A percentile compares a stretch with the other conserved stretches of the same genome.
Conservation (phyloP, 2,888 invertebrate genomes). For the Amblyteles armatorius region DNA sequence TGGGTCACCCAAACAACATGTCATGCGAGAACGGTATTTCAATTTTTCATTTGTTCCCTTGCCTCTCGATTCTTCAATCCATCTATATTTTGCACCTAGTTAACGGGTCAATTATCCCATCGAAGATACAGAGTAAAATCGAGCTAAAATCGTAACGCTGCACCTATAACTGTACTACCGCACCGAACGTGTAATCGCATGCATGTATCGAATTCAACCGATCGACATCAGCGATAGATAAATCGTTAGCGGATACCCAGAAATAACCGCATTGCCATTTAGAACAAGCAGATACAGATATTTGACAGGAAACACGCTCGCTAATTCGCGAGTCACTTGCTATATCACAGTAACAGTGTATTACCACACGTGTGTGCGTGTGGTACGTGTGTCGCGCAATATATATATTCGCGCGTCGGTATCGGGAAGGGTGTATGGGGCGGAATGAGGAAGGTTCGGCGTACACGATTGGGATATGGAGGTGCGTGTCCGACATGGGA, state of each 20-base stretch:
- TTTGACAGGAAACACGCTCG: slow-evolving; percentile 36
- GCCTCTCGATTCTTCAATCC: neutral
- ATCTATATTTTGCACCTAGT: neutral
- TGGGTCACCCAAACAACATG: no score
- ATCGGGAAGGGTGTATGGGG: neutral
- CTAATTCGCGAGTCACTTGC: slow-evolving; percentile 23
- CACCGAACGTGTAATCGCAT: neutral
- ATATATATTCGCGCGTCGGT: neutral
- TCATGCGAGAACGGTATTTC: no score
- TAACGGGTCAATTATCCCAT: neutral
- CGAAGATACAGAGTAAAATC: neutral
- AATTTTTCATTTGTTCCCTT: no score
- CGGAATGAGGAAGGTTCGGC: neutral
- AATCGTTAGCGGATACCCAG: neutral
- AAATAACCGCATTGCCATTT: slow-evolving; percentile 40
- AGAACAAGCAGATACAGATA: slow-evolving; percentile 38
- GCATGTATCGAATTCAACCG: neutral
- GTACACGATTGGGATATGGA: slow-evolving; percentile 19
- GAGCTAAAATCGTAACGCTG: neutral
- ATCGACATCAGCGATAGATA: slow-evolving; percentile 1
- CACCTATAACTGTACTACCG: neutral
- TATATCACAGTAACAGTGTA: neutral
- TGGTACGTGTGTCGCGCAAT: slow-evolving; percentile 12
- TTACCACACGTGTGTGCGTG: neutral
- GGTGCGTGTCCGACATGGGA: slow-evolving; percentile 39